Percentiles rank a stretch among this genome's conserved stretches.
Conservation (phyloP, 2,113 vertebrate species). For the Cololabis saira region DNA sequence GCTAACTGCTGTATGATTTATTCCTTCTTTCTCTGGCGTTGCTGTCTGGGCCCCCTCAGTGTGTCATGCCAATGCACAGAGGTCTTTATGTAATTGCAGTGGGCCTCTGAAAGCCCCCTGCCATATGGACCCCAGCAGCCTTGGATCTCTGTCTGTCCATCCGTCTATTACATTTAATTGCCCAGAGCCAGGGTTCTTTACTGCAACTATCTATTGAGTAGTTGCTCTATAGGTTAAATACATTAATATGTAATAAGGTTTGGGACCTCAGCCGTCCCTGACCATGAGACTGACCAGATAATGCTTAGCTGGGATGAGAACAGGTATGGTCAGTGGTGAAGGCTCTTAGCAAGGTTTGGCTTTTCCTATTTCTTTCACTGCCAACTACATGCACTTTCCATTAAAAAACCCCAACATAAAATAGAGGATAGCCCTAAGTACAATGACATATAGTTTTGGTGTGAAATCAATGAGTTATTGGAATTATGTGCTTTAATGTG, state of each 20-base stretch:
- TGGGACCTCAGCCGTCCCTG: slow-evolving; percentile 61
- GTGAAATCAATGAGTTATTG: too few relatives aligned
- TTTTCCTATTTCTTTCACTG: background rate
- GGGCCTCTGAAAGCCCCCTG: slow-evolving; percentile 65
- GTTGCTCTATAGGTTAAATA: slow-evolving; percentile 72
- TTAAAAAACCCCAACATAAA: too few relatives aligned
- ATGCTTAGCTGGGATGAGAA: slow-evolving; percentile 28
- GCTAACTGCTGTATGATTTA: slow-evolving; percentile 65
- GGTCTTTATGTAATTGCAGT: slow-evolving; percentile 80
- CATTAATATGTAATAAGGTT: slow-evolving; percentile 75
- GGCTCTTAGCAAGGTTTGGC: background rate
- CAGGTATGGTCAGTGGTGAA: slow-evolving; percentile 11
- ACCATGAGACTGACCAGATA: slow-evolving; percentile 59
- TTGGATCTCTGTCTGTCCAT: slow-evolving; percentile 70
- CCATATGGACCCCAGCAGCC: slow-evolving; percentile 73
- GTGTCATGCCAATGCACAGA: slow-evolving; percentile 72
- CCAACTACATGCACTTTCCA: too few relatives aligned
- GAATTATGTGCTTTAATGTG: background rate
- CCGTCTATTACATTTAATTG: slow-evolving; percentile 78
- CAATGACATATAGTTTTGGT: too few relatives aligned
- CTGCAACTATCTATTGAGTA: slow-evolving; percentile 50
- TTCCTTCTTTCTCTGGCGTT: slow-evolving; percentile 53
- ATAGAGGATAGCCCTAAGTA: too few relatives aligned
- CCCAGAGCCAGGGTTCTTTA: slow-evolving; percentile 50
- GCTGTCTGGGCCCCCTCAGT: slow-evolving; percentile 56